phyloP scores from a whole-genome alignment of 2,888 invertebrate genomes.

The Lithodes maja region DNA sequence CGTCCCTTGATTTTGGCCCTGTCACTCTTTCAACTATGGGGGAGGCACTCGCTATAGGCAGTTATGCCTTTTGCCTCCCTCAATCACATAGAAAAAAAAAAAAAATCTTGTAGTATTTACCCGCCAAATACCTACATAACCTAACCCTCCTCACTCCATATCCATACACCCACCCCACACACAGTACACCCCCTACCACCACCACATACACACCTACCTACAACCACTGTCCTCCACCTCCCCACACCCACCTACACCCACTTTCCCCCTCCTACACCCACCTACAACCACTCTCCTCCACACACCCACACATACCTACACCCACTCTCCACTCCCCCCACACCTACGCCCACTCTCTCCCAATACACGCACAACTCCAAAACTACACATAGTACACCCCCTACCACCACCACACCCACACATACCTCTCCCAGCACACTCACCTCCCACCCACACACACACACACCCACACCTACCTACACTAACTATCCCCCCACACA shows the following conservation, averaged over 20 bases:
- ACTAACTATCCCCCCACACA: neutral
- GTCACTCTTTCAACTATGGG: too few relatives aligned
- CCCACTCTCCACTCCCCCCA: neutral
- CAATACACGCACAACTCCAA: neutral
- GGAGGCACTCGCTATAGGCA: too few relatives aligned
- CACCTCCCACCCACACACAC: too few relatives aligned
- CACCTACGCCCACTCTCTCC: neutral
- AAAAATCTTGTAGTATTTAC: too few relatives aligned
- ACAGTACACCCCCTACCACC: neutral
- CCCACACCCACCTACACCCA: neutral
- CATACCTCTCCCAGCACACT: too few relatives aligned
- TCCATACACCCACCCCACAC: neutral
- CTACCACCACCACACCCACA: too few relatives aligned
- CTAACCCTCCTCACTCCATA: too few relatives aligned
- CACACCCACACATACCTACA: neutral
- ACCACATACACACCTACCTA: neutral
- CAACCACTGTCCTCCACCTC: neutral
- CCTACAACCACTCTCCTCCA: neutral
- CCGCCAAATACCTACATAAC: too few relatives aligned
- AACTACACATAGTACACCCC: neutral
- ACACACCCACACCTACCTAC: neutral
- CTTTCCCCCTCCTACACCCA: neutral
- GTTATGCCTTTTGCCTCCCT: too few relatives aligned
- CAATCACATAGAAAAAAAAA: too few relatives aligned
- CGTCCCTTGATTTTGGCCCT: too few relatives aligned